These are phyloP conservation scores for Spialia ferax DNA, from an alignment of 2,888 invertebrate genomes.

Conservation along the genomic window DNA sequence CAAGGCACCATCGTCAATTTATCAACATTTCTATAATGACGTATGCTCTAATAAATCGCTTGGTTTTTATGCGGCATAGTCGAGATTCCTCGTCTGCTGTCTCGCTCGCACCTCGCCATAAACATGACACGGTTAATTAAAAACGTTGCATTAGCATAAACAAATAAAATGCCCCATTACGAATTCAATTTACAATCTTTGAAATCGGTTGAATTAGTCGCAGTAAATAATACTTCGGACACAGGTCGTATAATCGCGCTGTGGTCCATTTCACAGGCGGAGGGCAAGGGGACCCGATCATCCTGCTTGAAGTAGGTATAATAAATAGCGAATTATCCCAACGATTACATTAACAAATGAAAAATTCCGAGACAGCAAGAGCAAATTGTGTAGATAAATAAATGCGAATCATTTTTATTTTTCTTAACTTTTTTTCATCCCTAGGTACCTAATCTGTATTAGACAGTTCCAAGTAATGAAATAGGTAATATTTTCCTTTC, in stretches of 20 bases:
- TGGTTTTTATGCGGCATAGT: slow-evolving; percentile 56
- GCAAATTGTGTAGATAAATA: too few relatives aligned
- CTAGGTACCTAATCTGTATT: too few relatives aligned
- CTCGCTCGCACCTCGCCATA: slow-evolving; percentile 55
- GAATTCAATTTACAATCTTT: slow-evolving; percentile 85
- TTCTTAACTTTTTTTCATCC: too few relatives aligned
- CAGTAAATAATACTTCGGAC: slow-evolving; percentile 81
- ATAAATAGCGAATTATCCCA: too few relatives aligned
- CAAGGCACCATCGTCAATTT: slow-evolving; percentile 61
- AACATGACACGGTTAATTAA: slow-evolving; percentile 77
- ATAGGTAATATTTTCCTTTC: too few relatives aligned
- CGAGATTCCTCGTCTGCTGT: slow-evolving; percentile 61
- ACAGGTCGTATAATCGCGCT: slow-evolving; percentile 68
- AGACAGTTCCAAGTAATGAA: too few relatives aligned
- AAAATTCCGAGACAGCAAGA: too few relatives aligned
- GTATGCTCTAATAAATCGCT: slow-evolving; percentile 75
- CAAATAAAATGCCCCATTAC: slow-evolving; percentile 85
- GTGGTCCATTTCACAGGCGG: slow-evolving; percentile 42
- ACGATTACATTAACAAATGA: too few relatives aligned
- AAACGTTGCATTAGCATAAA: slow-evolving; percentile 83
- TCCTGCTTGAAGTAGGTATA: background rate
- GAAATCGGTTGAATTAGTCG: slow-evolving; percentile 83
- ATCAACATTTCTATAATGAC: slow-evolving; percentile 74
- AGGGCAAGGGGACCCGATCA: background rate
- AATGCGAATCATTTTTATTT: too few relatives aligned